phyloP scores from a whole-genome alignment of 2,888 invertebrate genomes.

The Cryptocheilus praepositus region DNA sequence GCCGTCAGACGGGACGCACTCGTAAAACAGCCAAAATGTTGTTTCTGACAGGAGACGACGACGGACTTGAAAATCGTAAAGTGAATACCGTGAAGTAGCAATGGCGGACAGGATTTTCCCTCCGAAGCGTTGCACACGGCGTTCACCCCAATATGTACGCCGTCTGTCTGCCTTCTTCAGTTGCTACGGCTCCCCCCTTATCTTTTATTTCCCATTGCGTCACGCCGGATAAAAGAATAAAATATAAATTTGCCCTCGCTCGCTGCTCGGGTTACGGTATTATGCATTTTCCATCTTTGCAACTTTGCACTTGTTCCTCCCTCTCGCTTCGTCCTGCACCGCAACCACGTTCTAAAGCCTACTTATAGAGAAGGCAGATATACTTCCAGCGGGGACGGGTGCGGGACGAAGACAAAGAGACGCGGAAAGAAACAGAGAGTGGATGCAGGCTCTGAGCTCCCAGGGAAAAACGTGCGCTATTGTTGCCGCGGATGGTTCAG shows the following conservation, averaged over 20 bases:
- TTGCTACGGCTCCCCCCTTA: too few species aligned
- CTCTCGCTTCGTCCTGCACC: conserved; percentile 9
- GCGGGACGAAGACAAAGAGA: background rate
- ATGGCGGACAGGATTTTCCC: too few species aligned
- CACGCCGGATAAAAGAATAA: too few species aligned
- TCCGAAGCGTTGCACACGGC: background rate
- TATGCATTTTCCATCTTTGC: background rate
- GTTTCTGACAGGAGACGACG: too few species aligned
- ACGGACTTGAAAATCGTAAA: too few species aligned
- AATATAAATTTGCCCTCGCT: too few species aligned
- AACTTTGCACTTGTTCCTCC: conserved; percentile 1
- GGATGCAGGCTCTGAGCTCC: conserved; percentile 25
- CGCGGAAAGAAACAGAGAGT: conserved; percentile 19
- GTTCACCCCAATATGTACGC: too few species aligned
- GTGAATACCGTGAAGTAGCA: too few species aligned
- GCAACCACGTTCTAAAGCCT: conserved; percentile 33
- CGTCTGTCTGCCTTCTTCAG: too few species aligned
- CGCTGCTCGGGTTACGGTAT: background rate
- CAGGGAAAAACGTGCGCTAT: conserved; percentile 48
- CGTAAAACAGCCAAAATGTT: too few species aligned
- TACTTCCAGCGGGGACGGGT: background rate
- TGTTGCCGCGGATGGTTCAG: conserved; percentile 39
- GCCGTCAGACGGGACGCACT: too few species aligned
- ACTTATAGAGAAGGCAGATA: conserved; percentile 2
- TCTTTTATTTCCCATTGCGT: too few species aligned